Evolutionary conservation across 2,113 vertebrate genomes (phyloP).

Genomic region (Melanotaenia duboulayi): DNA sequence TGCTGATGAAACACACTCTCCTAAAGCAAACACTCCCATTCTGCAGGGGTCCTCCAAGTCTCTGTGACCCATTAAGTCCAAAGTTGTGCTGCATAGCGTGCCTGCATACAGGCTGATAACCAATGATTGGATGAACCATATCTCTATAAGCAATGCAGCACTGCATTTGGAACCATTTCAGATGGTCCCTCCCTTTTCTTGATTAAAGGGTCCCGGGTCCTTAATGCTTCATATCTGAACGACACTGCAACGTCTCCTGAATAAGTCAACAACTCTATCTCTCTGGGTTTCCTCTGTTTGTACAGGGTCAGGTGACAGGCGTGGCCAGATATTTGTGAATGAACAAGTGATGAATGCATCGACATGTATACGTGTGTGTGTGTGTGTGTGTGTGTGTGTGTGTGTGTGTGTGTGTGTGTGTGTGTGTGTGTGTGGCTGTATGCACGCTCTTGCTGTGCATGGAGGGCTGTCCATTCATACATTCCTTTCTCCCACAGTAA

Average conservation of each 20-base stretch:
- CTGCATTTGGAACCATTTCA: neutral
- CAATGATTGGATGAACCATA: too few relatives aligned
- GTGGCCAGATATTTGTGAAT: constrained; percentile 79
- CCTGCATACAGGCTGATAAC: too few relatives aligned
- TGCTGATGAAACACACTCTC: constrained; percentile 39
- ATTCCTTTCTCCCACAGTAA: constrained; percentile 74
- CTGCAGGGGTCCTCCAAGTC: constrained; percentile 16
- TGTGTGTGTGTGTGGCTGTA: neutral
- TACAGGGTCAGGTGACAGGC: constrained; percentile 72
- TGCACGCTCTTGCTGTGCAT: constrained; percentile 19
- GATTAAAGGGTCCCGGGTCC: too few relatives aligned
- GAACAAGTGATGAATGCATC: constrained; percentile 40
- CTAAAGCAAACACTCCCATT: constrained; percentile 51
- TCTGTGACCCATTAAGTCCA: too few relatives aligned
- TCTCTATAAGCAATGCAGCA: neutral
- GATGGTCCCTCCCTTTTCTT: neutral
- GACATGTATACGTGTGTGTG: neutral
- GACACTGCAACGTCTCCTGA: constrained; percentile 6
- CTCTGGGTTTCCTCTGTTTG: constrained; percentile 67
- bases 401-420: too few relatives aligned
- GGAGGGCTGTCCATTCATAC: constrained; percentile 75
- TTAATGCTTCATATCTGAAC: constrained; percentile 11
- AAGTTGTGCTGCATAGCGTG: too few relatives aligned
- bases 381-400: too few relatives aligned
- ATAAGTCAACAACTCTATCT: constrained; percentile 55